Conservation (phyloP, 2,888 invertebrate species). For the Eupithecia exiguata region DNA sequence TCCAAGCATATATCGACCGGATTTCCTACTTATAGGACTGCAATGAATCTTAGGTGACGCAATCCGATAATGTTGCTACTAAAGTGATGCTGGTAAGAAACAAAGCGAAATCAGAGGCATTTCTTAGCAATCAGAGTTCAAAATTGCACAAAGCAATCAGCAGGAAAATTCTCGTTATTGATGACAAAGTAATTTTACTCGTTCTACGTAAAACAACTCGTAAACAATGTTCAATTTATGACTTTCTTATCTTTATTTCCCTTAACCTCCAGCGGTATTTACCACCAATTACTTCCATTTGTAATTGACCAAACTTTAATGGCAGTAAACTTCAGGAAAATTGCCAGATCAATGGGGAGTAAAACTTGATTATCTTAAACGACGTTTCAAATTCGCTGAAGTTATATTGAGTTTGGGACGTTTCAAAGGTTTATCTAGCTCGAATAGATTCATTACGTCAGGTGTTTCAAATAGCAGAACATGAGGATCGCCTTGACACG, state of each 20-base stretch:
- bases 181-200: neutral
- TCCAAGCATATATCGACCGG: conserved; percentile 66
- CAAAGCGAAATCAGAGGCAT: neutral
- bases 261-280: conserved; percentile 2
- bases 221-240: neutral
- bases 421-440: conserved; percentile 18
- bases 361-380: conserved; percentile 47
- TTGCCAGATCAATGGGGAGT: conserved; percentile 45
- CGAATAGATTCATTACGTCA: neutral
- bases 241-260: conserved; percentile 2
- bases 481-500: neutral
- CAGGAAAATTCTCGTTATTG: neutral
- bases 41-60: conserved; percentile 50
- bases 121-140: neutral
- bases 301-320: conserved; percentile 38
- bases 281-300: conserved; percentile 18
- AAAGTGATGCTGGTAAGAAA: conserved; percentile 26
- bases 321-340: conserved; percentile 40
- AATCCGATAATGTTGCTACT: conserved; percentile 38
- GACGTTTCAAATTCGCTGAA: conserved; percentile 44
- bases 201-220: neutral
- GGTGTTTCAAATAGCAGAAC: neutral
- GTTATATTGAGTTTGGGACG: conserved; percentile 44
- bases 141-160: neutral
- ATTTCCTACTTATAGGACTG: conserved; percentile 45